Evolutionary conservation across 2,797 vertebrate genomes (phyloP).

Genomic region (Carduelis carduelis): DNA sequence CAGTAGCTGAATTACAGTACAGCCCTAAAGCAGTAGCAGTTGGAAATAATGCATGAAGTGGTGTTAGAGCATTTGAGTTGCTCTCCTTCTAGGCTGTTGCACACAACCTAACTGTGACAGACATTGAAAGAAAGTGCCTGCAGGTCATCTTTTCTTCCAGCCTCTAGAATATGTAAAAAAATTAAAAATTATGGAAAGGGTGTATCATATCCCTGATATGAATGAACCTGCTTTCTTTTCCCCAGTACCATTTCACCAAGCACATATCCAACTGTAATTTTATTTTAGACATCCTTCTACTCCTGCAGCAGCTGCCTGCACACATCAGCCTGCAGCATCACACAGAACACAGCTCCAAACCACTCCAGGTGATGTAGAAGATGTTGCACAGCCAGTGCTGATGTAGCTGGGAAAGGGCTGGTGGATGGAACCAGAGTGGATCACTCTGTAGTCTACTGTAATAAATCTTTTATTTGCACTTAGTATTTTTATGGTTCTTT

Average conservation of each 20-base stretch:
- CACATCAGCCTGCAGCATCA: neutral
- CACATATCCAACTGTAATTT: neutral
- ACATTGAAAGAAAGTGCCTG: constrained; percentile 48
- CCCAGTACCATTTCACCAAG: neutral
- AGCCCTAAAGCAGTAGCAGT: neutral
- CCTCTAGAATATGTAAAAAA: constrained; percentile 20
- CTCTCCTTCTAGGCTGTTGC: constrained; percentile 19
- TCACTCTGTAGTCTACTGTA: neutral
- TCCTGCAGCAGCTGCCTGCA: neutral
- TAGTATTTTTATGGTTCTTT: neutral
- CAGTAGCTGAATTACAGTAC: constrained; percentile 25
- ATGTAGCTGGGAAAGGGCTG: neutral
- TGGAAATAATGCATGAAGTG: constrained; percentile 36
- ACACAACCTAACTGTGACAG: neutral
- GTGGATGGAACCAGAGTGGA: neutral
- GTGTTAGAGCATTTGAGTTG: neutral
- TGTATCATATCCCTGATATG: neutral
- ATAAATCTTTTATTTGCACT: neutral
- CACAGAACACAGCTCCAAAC: neutral
- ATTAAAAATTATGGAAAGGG: neutral
- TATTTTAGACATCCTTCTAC: neutral
- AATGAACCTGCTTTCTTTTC: neutral
- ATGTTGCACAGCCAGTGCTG: neutral
- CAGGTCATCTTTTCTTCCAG: constrained; percentile 27
- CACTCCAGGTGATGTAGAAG: neutral